Conservation (phyloP, 2,888 invertebrate genomes). For the Cenopis cana region DNA sequence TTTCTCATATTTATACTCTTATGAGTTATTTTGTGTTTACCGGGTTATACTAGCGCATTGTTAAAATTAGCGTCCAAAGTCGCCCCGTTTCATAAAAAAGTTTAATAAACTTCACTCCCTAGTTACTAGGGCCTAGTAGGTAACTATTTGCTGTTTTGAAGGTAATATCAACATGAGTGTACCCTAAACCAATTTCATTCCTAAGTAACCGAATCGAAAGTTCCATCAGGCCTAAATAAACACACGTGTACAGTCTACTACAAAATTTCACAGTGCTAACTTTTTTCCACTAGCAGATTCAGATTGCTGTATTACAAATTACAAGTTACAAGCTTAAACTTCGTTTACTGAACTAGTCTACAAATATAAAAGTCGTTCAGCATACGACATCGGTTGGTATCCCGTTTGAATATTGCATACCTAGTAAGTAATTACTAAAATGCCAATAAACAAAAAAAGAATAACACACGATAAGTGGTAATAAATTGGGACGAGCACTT, state of each 20-base stretch:
- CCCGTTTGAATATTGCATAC: background rate
- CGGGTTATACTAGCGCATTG: too few species aligned
- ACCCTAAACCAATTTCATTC: conserved; percentile 36
- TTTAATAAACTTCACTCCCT: background rate
- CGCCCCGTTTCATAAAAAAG: background rate
- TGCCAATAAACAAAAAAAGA: background rate
- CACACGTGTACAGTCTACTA: conserved; percentile 32
- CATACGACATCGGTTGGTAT: background rate
- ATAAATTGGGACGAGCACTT: background rate
- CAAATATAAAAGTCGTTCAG: background rate
- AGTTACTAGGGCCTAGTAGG: too few species aligned
- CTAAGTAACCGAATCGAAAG: conserved; percentile 42
- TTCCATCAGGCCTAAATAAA: conserved; percentile 43
- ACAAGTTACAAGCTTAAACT: too few species aligned
- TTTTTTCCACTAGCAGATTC: background rate
- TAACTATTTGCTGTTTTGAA: conserved; percentile 16
- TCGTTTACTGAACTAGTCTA: too few species aligned
- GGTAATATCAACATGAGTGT: conserved; percentile 28
- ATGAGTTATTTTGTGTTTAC: too few species aligned
- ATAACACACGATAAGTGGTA: background rate
- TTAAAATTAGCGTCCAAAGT: background rate
- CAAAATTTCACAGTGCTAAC: background rate
- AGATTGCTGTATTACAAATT: too few species aligned
- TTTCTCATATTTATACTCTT: too few species aligned
- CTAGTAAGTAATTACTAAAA: too few species aligned